phyloP scores from a whole-genome alignment of 2,888 invertebrate species.

The Cerastoderma edule region DNA sequence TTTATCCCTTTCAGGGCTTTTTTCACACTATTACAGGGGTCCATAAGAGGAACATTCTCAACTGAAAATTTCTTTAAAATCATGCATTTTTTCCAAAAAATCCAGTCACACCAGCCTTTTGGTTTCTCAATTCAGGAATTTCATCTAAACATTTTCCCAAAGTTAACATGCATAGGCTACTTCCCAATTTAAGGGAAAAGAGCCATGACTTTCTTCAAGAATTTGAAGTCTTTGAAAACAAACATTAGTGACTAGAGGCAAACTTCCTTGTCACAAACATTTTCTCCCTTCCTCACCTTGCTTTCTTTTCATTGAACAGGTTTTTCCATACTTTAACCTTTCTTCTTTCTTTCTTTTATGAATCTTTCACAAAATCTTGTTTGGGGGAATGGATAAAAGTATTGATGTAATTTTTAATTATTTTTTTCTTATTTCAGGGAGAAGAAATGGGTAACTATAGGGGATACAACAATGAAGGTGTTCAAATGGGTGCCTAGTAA shows the following conservation, averaged over 20 bases:
- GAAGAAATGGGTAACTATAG: conserved; percentile 99
- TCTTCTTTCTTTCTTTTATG: background rate
- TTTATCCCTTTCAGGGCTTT: too few relatives aligned
- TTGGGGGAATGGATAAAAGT: background rate
- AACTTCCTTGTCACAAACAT: background rate
- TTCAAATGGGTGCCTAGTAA: conserved; percentile 97
- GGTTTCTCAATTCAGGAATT: too few relatives aligned
- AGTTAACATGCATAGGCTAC: too few relatives aligned
- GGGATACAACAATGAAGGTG: conserved; percentile 99
- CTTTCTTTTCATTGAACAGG: background rate
- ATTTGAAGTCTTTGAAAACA: background rate
- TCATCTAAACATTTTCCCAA: too few relatives aligned
- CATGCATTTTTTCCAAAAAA: too few relatives aligned
- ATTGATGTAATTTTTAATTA: background rate
- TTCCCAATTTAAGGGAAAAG: too few relatives aligned
- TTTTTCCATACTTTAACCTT: background rate
- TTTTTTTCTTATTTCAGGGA: conserved; percentile 89
- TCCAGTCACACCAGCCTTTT: too few relatives aligned
- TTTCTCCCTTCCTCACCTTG: background rate
- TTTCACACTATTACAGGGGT: too few relatives aligned
- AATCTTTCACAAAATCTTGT: background rate
- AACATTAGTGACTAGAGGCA: too few relatives aligned
- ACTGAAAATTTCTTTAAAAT: too few relatives aligned
- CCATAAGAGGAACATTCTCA: too few relatives aligned
- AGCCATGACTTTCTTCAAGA: background rate